Evolutionary conservation across 2,113 vertebrate species (phyloP).

Genomic region (Rhinopomastus cyanomelas): DNA sequence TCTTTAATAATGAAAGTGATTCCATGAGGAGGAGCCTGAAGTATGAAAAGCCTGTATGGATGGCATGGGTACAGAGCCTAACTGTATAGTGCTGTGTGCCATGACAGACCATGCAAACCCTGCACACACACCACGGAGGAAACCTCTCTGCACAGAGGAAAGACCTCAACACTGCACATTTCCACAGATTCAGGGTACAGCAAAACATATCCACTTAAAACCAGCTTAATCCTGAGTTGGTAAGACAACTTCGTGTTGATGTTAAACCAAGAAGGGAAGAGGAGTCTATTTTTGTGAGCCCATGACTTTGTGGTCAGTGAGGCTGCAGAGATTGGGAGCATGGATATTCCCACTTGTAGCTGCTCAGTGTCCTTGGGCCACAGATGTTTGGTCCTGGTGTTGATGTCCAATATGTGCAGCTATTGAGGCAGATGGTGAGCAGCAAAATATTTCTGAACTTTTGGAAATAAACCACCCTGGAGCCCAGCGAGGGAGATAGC

Average conservation of each 20-base stretch:
- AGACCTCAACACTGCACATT: not conserved
- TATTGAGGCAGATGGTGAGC: conserved; percentile 85
- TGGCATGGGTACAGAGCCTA: not conserved
- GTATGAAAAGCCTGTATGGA: not conserved
- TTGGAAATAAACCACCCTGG: conserved; percentile 73
- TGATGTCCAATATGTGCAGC: conserved; percentile 85
- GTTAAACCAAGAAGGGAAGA: not conserved
- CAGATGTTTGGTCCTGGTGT: conserved; percentile 76
- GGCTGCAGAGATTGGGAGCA: not conserved
- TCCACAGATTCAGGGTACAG: not conserved
- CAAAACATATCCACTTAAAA: not conserved
- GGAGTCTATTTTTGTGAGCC: not conserved
- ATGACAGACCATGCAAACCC: not conserved
- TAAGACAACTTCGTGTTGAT: not conserved
- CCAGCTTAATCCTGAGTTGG: not conserved
- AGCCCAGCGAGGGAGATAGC: conserved; percentile 70
- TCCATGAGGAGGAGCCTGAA: not conserved
- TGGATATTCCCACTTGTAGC: not conserved
- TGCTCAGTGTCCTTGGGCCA: conserved; percentile 54
- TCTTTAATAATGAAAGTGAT: not conserved
- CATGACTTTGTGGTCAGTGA: not conserved
- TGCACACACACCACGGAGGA: not conserved
- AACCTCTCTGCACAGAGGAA: not conserved
- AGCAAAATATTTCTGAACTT: conserved; percentile 80
- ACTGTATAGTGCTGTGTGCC: not conserved